Percentiles rank a stretch among this genome's conserved stretches.
phyloP scores from a whole-genome alignment of 2,113 vertebrate species.

The Nothocercus nigrocapillus region DNA sequence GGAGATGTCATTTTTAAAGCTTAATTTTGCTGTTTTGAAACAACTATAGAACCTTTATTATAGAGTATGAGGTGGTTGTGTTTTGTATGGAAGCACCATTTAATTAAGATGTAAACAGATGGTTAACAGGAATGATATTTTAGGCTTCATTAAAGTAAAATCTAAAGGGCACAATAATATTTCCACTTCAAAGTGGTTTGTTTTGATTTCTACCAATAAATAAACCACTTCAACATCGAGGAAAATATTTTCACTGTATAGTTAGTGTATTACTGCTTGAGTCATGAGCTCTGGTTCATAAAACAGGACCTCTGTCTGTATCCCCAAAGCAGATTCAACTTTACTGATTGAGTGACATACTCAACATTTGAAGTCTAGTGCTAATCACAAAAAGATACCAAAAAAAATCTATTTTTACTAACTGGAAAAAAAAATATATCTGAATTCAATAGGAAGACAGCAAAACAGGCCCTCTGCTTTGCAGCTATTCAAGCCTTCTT shows the following conservation, averaged over 20 bases:
- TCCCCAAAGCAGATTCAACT: fast-evolving
- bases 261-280: neutral
- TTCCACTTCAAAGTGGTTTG: conserved; percentile 25
- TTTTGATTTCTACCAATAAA: conserved; percentile 29
- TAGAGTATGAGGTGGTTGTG: neutral
- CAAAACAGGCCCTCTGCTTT: neutral
- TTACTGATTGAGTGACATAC: neutral
- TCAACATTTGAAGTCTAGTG: neutral
- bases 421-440: fast-evolving
- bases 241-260: neutral
- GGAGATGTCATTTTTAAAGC: neutral
- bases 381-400: neutral
- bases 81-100: conserved; percentile 24
- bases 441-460: neutral
- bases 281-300: neutral
- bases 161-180: conserved; percentile 29
- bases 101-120: conserved; percentile 51
- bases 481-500: fast-evolving
- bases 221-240: conserved; percentile 1
- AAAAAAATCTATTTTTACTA: fast-evolving
- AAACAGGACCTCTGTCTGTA: neutral
- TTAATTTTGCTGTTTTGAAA: neutral
- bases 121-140: conserved; percentile 17
- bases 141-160: conserved; percentile 14
- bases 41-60: neutral